Conservation (phyloP, 2,888 invertebrate species). For the Lithophane semibrunnea region DNA sequence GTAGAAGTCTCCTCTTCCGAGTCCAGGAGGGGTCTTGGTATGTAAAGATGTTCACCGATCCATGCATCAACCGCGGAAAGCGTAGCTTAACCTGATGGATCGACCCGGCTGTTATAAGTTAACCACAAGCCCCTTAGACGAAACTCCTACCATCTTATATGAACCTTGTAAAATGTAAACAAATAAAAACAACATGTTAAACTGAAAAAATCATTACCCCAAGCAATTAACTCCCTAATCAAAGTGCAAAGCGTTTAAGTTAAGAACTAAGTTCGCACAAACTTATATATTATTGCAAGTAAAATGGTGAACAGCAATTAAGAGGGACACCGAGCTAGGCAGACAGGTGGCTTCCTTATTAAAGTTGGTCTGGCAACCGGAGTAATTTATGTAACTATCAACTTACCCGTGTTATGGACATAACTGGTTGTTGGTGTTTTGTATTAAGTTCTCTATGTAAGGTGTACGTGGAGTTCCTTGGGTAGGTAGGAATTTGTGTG, state of each 20-base stretch:
- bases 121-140: no score
- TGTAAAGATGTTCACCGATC: no score
- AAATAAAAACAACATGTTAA: not conserved
- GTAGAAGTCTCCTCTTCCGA: no score
- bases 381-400: slow-evolving; percentile 76
- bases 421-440: slow-evolving; percentile 56
- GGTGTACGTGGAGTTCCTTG: slow-evolving; percentile 8
- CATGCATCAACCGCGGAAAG: no score
- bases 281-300: slow-evolving; percentile 60
- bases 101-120: no score
- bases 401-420: slow-evolving; percentile 57
- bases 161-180: not conserved
- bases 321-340: slow-evolving; percentile 75
- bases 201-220: slow-evolving; percentile 3
- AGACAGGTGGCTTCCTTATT: slow-evolving; percentile 87
- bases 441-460: slow-evolving; percentile 45
- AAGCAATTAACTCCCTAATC: slow-evolving; percentile 46
- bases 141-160: no score
- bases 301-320: slow-evolving; percentile 78
- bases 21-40: no score
- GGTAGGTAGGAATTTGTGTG: not conserved
- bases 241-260: slow-evolving; percentile 41
- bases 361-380: slow-evolving; percentile 75
- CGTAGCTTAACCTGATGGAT: no score
- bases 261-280: slow-evolving; percentile 48